phyloP scores from a whole-genome alignment of 2,113 vertebrate species.

The Mastomys coucha region DNA sequence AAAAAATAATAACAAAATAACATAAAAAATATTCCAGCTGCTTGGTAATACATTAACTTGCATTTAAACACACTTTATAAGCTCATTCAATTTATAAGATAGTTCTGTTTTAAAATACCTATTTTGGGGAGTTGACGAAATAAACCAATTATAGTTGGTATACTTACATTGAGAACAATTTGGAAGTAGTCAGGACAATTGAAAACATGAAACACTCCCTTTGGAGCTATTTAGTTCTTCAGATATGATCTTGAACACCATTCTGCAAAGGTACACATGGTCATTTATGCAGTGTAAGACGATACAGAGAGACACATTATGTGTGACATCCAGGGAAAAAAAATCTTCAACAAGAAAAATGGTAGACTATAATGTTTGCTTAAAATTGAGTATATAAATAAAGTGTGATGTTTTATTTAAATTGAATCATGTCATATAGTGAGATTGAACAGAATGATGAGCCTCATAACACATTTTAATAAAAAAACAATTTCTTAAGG shows the following conservation, averaged over 20 bases:
- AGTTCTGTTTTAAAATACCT: not conserved
- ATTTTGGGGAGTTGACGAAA: not conserved
- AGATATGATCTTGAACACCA: not conserved
- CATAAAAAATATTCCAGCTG: not conserved
- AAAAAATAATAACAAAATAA: not conserved
- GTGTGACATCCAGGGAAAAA: not conserved
- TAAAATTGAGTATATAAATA: constrained; percentile 9
- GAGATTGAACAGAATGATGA: constrained; percentile 9
- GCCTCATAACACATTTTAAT: not conserved
- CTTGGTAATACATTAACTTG: not conserved
- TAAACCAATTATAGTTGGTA: not conserved
- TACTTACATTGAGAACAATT: not conserved
- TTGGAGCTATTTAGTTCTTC: not conserved
- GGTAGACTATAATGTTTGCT: not conserved
- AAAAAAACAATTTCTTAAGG: not conserved
- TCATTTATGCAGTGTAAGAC: not conserved
- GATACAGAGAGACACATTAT: not conserved
- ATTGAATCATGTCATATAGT: not conserved
- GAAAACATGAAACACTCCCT: not conserved
- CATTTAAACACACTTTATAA: not conserved
- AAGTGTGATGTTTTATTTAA: constrained; percentile 41
- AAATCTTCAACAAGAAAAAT: not conserved
- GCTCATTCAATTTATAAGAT: not conserved
- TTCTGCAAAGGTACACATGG: not conserved
- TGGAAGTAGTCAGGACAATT: not conserved